These are phyloP conservation scores for Lamprologus speciosus DNA, from an alignment of 2,113 vertebrate genomes.

Conservation along the genomic window DNA sequence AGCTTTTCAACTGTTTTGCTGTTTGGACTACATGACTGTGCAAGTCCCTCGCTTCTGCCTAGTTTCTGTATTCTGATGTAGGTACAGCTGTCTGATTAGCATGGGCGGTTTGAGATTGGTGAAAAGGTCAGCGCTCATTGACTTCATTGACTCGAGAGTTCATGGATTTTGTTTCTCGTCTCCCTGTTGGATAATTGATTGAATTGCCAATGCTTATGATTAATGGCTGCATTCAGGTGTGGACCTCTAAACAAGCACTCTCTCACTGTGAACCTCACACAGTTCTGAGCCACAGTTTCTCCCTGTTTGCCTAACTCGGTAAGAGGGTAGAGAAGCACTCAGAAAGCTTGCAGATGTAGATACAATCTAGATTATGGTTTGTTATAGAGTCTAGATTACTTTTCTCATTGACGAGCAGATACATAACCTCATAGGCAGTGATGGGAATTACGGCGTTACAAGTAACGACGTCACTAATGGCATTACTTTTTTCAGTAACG, in stretches of 20 bases:
- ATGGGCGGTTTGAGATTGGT: slow-evolving; percentile 1
- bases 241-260: background rate
- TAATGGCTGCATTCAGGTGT: slow-evolving; percentile 21
- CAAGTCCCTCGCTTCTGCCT: background rate
- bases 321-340: background rate
- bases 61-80: background rate
- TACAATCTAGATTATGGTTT: background rate
- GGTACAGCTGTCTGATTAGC: slow-evolving; percentile 32
- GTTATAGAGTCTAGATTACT: background rate
- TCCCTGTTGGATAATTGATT: slow-evolving; percentile 46
- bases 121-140: slow-evolving; percentile 54
- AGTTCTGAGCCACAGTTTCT: background rate
- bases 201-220: slow-evolving; percentile 42
- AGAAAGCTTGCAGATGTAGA: background rate
- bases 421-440: background rate
- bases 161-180: slow-evolving; percentile 57
- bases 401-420: background rate
- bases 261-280: background rate
- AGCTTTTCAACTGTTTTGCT: background rate
- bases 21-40: background rate
- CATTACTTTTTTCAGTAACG: background rate
- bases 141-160: slow-evolving; percentile 39
- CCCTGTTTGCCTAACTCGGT: background rate
- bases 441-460: fast-evolving
- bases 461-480: background rate